These are phyloP conservation scores for Fistularia tabacaria DNA, from an alignment of 2,797 vertebrate genomes.

Conservation along the genomic window DNA sequence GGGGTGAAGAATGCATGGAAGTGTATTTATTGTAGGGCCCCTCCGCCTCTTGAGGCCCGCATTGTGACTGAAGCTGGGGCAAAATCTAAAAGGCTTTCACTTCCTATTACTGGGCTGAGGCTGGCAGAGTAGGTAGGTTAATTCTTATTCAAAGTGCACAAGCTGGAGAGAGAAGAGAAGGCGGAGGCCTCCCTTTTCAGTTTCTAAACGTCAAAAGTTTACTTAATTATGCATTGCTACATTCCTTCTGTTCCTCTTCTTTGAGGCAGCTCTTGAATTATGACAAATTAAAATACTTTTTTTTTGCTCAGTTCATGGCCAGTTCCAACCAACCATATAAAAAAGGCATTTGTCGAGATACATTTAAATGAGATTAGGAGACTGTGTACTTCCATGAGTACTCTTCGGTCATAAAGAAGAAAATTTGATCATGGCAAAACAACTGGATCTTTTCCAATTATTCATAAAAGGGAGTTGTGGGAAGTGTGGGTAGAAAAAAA, in stretches of 20 bases:
- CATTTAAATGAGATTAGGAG: conserved; percentile 3
- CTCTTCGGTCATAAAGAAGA: too few relatives aligned
- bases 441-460: too few relatives aligned
- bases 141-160: conserved; percentile 31
- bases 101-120: conserved; percentile 53
- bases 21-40: conserved; percentile 48
- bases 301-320: too few relatives aligned
- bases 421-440: conserved; percentile 3
- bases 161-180: conserved; percentile 18
- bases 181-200: conserved; percentile 10
- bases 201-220: neutral
- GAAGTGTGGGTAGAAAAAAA: too few relatives aligned
- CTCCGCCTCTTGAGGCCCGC: conserved; percentile 23
- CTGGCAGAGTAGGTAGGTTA: conserved; percentile 35
- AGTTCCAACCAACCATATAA: too few relatives aligned
- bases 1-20: conserved; percentile 60
- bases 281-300: too few relatives aligned
- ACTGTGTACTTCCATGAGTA: neutral
- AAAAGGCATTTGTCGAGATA: neutral
- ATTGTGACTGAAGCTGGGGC: conserved; percentile 34
- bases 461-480: too few relatives aligned
- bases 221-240: neutral
- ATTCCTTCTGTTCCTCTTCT: neutral
- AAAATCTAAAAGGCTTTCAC: conserved; percentile 11
- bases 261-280: neutral